Base-by-base conservation (phyloP, 2,797 vertebrate genomes). In the Botia kubotai region DNA sequence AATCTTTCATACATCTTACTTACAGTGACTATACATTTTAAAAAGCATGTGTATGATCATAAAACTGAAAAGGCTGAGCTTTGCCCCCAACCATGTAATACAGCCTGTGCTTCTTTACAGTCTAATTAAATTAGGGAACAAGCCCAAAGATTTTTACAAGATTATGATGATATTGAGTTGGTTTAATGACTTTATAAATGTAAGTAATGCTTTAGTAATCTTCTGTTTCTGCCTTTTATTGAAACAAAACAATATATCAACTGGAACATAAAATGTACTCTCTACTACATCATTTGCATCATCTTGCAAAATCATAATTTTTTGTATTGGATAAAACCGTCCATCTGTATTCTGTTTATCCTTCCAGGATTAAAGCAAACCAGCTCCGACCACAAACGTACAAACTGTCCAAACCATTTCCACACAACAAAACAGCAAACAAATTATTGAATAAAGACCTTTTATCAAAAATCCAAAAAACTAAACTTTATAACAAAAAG, bases 61-160 rank as follows among this genome's bases (percentile, higher is more conserved):
- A 46, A 53, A 66, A 69, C 43, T 69, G 29, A 48, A 48, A 48
- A 62, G 23, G 26, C 39, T 69, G 10, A 70, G 36, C 17, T 33
- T 23, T 69, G 53, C 52, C 63, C 77, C 23, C 7, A 55, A 67
- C 68, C 55, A 63, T 79, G 46, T 72, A 53, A 63, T 72, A 63
- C 57, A 72, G 26, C 26, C 77, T 50, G 23, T 62, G n/a, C 39
- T 71, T 13, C 21, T 77, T 72, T 53, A 63, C 72, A 26, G 13
- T 78, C 46, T 39, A 39, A 79, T 79, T 52, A 12, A 65, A 63
- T 72, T 63, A 53, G 17, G 58, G 19, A 19, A 26, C 46, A 65
- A 48, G 36, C 68, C 62, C 68, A 79, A 71, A 79, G 68, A 72
- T 72, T 79, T 12, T 50, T 26, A 71, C 71, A 71, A 62, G 77